phyloP scores from a whole-genome alignment of 2,888 invertebrate genomes.

The Beris morrisii region DNA sequence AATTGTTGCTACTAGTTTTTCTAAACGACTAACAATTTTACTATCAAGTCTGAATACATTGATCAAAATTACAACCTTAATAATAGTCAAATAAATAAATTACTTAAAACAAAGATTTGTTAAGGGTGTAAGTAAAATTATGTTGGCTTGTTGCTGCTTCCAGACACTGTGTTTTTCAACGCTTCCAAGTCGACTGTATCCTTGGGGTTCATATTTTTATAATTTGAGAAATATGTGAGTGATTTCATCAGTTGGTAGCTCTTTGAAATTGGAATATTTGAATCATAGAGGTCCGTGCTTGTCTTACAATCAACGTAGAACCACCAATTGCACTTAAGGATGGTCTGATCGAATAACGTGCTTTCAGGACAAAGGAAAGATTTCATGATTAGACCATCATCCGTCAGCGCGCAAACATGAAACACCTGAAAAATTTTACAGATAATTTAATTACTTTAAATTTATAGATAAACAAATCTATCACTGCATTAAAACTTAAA shows the following conservation, averaged over 20 bases:
- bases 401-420: slow-evolving; percentile 87
- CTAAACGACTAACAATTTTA: slow-evolving; percentile 30
- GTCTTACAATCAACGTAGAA: slow-evolving; percentile 89
- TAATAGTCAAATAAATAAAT: slow-evolving; percentile 28
- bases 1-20: slow-evolving; percentile 27
- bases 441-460: neutral
- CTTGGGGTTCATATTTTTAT: slow-evolving; percentile 60
- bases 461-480: slow-evolving; percentile 2
- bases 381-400: slow-evolving; percentile 86
- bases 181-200: slow-evolving; percentile 41
- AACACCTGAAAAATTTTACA: slow-evolving; percentile 67
- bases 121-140: neutral
- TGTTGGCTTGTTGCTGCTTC: slow-evolving; percentile 20
- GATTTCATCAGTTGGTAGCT: slow-evolving; percentile 91
- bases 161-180: slow-evolving; percentile 41
- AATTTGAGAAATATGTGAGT: slow-evolving; percentile 83
- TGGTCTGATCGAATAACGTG: slow-evolving; percentile 87
- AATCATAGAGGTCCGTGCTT: slow-evolving; percentile 78
- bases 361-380: slow-evolving; percentile 90
- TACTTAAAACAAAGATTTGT: slow-evolving; percentile 13
- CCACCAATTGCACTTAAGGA: slow-evolving; percentile 93
- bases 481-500: too few relatives aligned
- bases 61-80: slow-evolving; percentile 4
- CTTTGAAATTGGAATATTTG: slow-evolving; percentile 88
- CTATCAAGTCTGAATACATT: slow-evolving; percentile 29